These are phyloP conservation scores for Seriola dumerili DNA, from an alignment of 2,113 vertebrate species.

Conservation along the genomic window DNA sequence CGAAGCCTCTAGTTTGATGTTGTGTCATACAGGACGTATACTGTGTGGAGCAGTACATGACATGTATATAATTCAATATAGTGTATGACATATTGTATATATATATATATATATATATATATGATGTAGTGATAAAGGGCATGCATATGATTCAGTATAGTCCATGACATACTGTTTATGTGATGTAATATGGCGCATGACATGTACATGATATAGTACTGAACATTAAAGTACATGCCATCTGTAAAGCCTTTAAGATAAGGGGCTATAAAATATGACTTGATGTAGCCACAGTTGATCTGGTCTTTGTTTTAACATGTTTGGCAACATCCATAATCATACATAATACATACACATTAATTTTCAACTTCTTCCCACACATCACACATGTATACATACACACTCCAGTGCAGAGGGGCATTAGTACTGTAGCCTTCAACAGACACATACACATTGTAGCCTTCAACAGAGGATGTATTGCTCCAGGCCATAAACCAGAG, in stretches of 20 bases:
- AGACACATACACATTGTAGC: conserved; percentile 63
- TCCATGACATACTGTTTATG: conserved; percentile 7
- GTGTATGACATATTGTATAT: background rate
- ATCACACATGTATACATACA: background rate
- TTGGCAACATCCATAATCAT: conserved; percentile 34
- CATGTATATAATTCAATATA: conserved; percentile 8
- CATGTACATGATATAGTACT: conserved; percentile 9
- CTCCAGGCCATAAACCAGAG: conserved; percentile 68
- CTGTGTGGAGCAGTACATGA: background rate
- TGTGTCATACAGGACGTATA: conserved; percentile 1
- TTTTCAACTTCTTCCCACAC: conserved; percentile 10
- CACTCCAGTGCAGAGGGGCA: conserved; percentile 27
- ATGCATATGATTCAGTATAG: background rate
- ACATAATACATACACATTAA: conserved; percentile 33
- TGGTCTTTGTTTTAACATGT: conserved; percentile 32
- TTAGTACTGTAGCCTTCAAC: conserved; percentile 66
- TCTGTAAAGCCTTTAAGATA: conserved; percentile 1
- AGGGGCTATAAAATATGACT: conserved; percentile 34
- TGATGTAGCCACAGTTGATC: conserved; percentile 21
- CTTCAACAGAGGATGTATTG: conserved; percentile 70
- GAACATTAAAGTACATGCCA: background rate
- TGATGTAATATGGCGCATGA: background rate
- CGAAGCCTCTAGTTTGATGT: conserved; percentile 25
- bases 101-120: background rate
- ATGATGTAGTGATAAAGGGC: conserved; percentile 20